phyloP scores from a whole-genome alignment of 2,113 vertebrate species.

The Nannobrachium achirus region DNA sequence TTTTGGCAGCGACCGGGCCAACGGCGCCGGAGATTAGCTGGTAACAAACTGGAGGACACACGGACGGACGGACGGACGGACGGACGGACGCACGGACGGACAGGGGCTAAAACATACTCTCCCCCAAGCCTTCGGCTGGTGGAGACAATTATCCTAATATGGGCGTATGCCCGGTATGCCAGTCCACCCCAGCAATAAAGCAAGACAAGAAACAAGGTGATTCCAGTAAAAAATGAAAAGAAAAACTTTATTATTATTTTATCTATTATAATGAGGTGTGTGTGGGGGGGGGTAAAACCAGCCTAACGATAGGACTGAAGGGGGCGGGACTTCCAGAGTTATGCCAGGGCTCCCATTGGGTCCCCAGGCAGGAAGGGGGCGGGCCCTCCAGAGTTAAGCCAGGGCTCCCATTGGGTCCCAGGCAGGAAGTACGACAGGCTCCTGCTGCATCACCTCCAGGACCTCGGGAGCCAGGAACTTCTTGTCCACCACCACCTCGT shows the following conservation, averaged over 20 bases:
- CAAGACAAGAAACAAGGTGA: slow-evolving; percentile 38
- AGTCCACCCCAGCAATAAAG: too few species aligned
- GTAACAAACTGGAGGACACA: too few species aligned
- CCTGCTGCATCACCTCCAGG: slow-evolving; percentile 89
- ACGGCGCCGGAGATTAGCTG: too few species aligned
- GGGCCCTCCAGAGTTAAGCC: slow-evolving; percentile 76
- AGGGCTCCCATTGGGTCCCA: slow-evolving; percentile 98
- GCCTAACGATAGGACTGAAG: slow-evolving; percentile 52
- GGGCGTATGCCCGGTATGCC: too few species aligned
- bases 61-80: too few species aligned
- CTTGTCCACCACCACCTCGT: slow-evolving; percentile 96
- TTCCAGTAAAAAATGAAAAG: slow-evolving; percentile 73
- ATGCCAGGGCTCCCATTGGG: slow-evolving; percentile 95
- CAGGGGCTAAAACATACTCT: too few species aligned
- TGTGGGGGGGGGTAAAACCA: slow-evolving; percentile 56
- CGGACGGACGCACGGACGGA: too few species aligned
- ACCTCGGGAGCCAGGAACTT: slow-evolving; percentile 84
- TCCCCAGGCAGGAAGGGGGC: slow-evolving; percentile 92
- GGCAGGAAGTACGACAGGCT: slow-evolving; percentile 89
- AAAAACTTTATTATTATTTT: slow-evolving; percentile 70
- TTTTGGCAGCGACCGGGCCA: too few species aligned
- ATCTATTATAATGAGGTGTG: slow-evolving; percentile 61
- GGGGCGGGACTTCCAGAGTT: slow-evolving; percentile 46
- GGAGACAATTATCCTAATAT: too few species aligned
- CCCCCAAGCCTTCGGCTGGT: too few species aligned